Conservation (phyloP, 2,888 invertebrate genomes). For the Subacronicta megacephala region DNA sequence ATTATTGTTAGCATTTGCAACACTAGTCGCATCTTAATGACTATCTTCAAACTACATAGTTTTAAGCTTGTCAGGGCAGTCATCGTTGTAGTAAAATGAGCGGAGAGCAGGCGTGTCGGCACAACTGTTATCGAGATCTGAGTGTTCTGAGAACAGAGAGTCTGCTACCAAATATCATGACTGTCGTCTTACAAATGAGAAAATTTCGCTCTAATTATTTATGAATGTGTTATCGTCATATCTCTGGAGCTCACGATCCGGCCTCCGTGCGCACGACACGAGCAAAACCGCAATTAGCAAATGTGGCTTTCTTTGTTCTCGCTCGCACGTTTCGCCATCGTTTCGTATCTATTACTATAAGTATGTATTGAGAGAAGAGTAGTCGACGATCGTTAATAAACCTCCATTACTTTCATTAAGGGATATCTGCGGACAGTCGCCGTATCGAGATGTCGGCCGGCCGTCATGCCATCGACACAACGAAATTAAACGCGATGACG, state of each 20-base stretch:
- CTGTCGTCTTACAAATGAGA: slow-evolving; percentile 90
- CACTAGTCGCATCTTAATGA: background rate
- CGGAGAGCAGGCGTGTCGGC: slow-evolving; percentile 83
- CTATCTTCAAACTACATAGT: slow-evolving; percentile 14
- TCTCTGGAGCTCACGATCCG: slow-evolving; percentile 88
- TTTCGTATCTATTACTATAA: slow-evolving; percentile 82
- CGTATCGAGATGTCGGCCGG: slow-evolving; percentile 85
- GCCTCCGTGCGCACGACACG: slow-evolving; percentile 88
- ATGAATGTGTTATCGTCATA: slow-evolving; percentile 90
- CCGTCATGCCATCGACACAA: slow-evolving; percentile 86
- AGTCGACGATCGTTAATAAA: slow-evolving; percentile 86
- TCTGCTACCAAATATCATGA: slow-evolving; percentile 88
- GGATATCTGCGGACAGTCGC: slow-evolving; percentile 86
- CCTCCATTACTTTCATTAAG: slow-evolving; percentile 89
- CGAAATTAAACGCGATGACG: slow-evolving; percentile 87
- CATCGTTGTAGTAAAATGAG: slow-evolving; percentile 75
- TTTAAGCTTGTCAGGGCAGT: slow-evolving; percentile 61
- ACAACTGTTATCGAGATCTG: slow-evolving; percentile 83
- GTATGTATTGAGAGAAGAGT: slow-evolving; percentile 76
- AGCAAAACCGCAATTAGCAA: slow-evolving; percentile 89
- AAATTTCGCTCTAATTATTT: slow-evolving; percentile 90
- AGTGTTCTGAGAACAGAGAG: slow-evolving; percentile 84
- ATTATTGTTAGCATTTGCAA: background rate
- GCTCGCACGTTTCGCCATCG: slow-evolving; percentile 84
- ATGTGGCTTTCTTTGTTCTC: slow-evolving; percentile 89